Evolutionary conservation across 2,888 invertebrate genomes (phyloP), one percentile per base, ranked within the genome.

Genomic region (Callimorpha dominula): DNA sequence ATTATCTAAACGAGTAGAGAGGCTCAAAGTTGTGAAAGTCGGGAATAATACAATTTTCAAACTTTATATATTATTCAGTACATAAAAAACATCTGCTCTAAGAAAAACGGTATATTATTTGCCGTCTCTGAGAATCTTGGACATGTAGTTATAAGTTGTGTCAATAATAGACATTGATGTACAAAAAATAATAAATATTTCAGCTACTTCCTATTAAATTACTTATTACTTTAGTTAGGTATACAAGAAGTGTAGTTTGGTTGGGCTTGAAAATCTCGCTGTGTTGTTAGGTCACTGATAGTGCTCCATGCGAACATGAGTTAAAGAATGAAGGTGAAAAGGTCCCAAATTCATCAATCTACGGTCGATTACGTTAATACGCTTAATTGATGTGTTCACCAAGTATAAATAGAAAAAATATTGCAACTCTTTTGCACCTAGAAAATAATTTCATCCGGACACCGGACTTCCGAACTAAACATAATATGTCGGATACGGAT

Each of bases 381-480:
- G 31, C 31, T 31, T 31, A 31, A 31, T 31, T 46, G 43, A 46
- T 46, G 9, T 46, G 9, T 46, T 46, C 43, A 46, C 43, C 4
- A 46, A 46, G 31, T 31, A 31, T 31, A 31, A 31, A 31, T 31
- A 31, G 31, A 31, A 54, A 54, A n/a, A 54, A 11, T 54, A 54
- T 54, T n/a, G 65, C 49, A 60, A 73, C 75, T 40, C 83, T 75
- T 76, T 42, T 77, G 66, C 69, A 68, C 57, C 50, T 72, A 84
- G 79, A 81, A 71, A 77, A 74, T 65, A 68, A 74, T 43, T 70
- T 66, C 50, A 20, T 60, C 77, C 81, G 79, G 82, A 73, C n/a
- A 14, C 71, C 73, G 82, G 84, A 81, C 60, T 11, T 81, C 84
- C 82, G 79, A 72, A 70, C 72, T 71, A 76, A 79, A 84, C 9